These are phyloP conservation scores for Datnioides undecimradiatus DNA, from an alignment of 2,113 vertebrate species.

Conservation along the genomic window DNA sequence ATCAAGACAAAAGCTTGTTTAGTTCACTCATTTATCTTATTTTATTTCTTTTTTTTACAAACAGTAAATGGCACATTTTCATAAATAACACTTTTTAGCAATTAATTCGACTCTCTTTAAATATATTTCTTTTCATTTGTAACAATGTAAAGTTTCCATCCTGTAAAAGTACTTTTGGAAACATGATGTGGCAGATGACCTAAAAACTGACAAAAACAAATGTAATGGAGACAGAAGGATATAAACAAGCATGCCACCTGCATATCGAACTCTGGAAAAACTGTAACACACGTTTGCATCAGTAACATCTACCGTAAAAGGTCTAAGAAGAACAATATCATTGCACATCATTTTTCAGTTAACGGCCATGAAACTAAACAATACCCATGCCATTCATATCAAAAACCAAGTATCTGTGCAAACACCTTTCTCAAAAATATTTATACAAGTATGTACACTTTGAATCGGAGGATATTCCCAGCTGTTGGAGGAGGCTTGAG, in stretches of 20 bases:
- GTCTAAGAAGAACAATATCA: constrained; percentile 40
- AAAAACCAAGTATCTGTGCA: constrained; percentile 45
- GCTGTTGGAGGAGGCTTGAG: neutral
- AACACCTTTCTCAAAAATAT: constrained; percentile 59
- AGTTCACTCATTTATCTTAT: constrained; percentile 50
- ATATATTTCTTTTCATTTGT: constrained; percentile 58
- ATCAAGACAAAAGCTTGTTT: neutral
- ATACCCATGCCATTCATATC: constrained; percentile 48
- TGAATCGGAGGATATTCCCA: neutral
- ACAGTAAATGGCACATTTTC: constrained; percentile 73
- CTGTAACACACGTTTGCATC: constrained; percentile 62
- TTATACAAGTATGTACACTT: constrained; percentile 58
- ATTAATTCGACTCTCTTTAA: constrained; percentile 44
- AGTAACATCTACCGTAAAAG: constrained; percentile 50
- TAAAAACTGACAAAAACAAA: constrained; percentile 41
- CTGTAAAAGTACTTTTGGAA: constrained; percentile 64
- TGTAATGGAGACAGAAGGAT: constrained; percentile 35
- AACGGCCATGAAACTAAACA: constrained; percentile 45
- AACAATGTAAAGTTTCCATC: constrained; percentile 48
- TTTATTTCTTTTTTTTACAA: constrained; percentile 64
- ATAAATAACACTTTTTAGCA: constrained; percentile 67
- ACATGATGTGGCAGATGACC: constrained; percentile 40
- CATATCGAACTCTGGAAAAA: constrained; percentile 59
- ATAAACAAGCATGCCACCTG: constrained; percentile 72
- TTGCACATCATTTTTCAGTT: constrained; percentile 53